Evolutionary conservation across 2,888 invertebrate genomes (phyloP).

Genomic region (Nemotelus nigrinus): DNA sequence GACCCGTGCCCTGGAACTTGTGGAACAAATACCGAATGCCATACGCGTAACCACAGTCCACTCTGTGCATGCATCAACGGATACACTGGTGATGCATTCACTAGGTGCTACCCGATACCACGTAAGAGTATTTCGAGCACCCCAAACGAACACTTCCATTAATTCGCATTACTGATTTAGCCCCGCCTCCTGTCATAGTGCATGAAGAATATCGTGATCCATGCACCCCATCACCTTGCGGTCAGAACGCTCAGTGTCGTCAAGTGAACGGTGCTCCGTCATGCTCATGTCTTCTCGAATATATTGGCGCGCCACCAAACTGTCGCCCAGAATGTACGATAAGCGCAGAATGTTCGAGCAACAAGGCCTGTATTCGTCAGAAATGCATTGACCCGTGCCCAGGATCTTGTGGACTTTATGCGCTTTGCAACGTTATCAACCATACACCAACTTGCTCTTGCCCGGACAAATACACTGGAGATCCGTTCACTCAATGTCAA

Average conservation of each 20-base stretch:
- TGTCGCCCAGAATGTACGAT: constrained; percentile 77
- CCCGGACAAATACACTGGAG: constrained; percentile 68
- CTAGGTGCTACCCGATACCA: constrained; percentile 68
- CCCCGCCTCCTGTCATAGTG: constrained; percentile 55
- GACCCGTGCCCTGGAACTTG: constrained; percentile 73
- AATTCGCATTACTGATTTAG: constrained; percentile 51
- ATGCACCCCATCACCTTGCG: constrained; percentile 74
- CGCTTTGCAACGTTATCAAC: constrained; percentile 72
- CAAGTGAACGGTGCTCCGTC: constrained; percentile 69
- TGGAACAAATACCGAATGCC: constrained; percentile 74
- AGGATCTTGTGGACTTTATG: constrained; percentile 73
- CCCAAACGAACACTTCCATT: neutral
- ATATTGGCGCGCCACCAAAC: constrained; percentile 75
- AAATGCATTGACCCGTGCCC: constrained; percentile 77
- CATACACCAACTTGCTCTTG: constrained; percentile 76
- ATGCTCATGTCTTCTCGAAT: constrained; percentile 74
- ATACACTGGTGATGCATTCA: constrained; percentile 81
- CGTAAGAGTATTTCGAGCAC: constrained; percentile 25
- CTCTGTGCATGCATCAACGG: constrained; percentile 77
- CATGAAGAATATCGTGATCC: constrained; percentile 66
- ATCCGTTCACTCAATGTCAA: constrained; percentile 67
- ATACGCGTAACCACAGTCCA: constrained; percentile 80
- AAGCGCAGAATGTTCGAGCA: constrained; percentile 74
- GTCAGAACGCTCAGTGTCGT: constrained; percentile 71
- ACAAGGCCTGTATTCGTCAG: constrained; percentile 75